Percentiles rank a stretch among this genome's conserved stretches.
Evolutionary conservation across 1,140 invertebrate genomes (phyloP).

Genomic region (Papilio machaon): DNA sequence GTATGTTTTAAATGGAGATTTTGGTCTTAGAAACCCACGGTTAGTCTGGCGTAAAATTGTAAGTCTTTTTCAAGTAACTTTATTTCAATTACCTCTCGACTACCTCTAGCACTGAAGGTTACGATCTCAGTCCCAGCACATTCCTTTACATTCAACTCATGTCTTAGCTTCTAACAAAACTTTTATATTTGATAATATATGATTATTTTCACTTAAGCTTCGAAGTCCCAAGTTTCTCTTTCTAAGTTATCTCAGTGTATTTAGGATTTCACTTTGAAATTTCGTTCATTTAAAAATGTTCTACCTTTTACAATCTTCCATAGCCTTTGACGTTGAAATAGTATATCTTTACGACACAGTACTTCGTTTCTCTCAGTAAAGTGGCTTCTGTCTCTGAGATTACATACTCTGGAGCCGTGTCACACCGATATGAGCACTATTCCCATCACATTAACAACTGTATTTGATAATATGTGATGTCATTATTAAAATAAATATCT

Average conservation of each 20-base stretch:
- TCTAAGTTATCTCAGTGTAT: conserved; percentile 27
- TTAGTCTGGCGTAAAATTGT: conserved; percentile 33
- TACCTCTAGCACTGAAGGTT: conserved; percentile 40
- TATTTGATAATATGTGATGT: conserved; percentile 23
- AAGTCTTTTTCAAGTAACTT: conserved; percentile 30
- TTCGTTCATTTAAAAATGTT: conserved; percentile 35
- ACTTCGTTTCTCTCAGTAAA: conserved; percentile 42
- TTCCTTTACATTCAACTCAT: conserved; percentile 44
- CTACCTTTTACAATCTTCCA: conserved; percentile 33
- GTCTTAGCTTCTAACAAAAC: conserved; percentile 39
- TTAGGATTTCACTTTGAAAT: conserved; percentile 24
- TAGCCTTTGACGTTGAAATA: conserved; percentile 33
- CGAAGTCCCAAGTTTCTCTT: conserved; percentile 19
- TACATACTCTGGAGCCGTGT: conserved; percentile 35
- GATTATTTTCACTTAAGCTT: conserved; percentile 46
- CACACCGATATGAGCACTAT: conserved; percentile 40
- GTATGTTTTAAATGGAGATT: no score
- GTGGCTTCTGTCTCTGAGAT: conserved; percentile 43
- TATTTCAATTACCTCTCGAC: conserved; percentile 46
- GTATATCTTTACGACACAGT: conserved; percentile 39
- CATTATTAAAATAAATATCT: conserved; percentile 46
- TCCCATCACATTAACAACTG: conserved; percentile 42
- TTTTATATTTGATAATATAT: conserved; percentile 50
- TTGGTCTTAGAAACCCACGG: no score
- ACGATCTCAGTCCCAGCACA: conserved; percentile 40